Evolutionary conservation across 2,888 invertebrate genomes (phyloP).

Genomic region (Lathronympha strigana): DNA sequence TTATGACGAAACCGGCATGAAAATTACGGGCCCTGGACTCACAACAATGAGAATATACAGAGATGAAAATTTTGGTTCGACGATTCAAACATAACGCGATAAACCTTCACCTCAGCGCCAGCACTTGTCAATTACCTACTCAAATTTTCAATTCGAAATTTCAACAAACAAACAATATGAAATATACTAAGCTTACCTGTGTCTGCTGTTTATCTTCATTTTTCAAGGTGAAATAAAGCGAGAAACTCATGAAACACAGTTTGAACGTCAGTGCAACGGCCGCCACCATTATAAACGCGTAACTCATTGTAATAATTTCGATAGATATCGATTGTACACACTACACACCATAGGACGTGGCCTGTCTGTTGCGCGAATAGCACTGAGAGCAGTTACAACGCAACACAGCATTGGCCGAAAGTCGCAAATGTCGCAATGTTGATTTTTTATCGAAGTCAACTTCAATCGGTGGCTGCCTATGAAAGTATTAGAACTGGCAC

Average conservation of each 20-base stretch:
- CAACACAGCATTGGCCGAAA: slow-evolving; percentile 51
- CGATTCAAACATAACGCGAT: too few relatives aligned
- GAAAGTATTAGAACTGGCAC: slow-evolving; percentile 54
- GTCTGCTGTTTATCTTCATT: slow-evolving; percentile 49
- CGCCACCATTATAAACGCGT: slow-evolving; percentile 74
- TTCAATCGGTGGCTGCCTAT: slow-evolving; percentile 51
- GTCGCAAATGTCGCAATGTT: slow-evolving; percentile 59
- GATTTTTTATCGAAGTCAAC: slow-evolving; percentile 66
- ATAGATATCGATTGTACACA: slow-evolving; percentile 31
- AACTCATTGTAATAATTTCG: slow-evolving; percentile 57
- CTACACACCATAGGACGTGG: slow-evolving; percentile 19
- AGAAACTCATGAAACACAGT: slow-evolving; percentile 73
- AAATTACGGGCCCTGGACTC: too few relatives aligned
- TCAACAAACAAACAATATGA: too few relatives aligned
- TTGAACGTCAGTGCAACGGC: slow-evolving; percentile 73
- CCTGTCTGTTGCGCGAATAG: slow-evolving; percentile 52
- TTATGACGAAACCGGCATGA: too few relatives aligned
- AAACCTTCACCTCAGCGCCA: too few relatives aligned
- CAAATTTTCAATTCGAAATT: too few relatives aligned
- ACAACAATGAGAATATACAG: too few relatives aligned
- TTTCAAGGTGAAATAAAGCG: slow-evolving; percentile 71
- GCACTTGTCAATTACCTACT: too few relatives aligned
- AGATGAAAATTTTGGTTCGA: too few relatives aligned
- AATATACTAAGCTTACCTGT: slow-evolving; percentile 56
- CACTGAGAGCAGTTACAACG: slow-evolving; percentile 60